Conservation (phyloP, 2,888 invertebrate species). For the Pelosia muscerda region DNA sequence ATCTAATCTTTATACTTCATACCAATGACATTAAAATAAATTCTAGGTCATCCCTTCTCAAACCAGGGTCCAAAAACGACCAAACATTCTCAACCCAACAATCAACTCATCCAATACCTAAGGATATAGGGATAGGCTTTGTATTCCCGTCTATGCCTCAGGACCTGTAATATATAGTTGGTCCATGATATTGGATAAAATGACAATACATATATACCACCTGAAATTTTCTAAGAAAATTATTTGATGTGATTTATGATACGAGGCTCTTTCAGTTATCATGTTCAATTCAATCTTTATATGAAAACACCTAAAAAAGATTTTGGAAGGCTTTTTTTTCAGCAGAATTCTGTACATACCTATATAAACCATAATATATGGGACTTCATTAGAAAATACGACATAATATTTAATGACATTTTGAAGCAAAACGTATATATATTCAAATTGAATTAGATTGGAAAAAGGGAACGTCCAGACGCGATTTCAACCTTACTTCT, state of each 20-base stretch:
- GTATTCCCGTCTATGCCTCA: constrained; percentile 11
- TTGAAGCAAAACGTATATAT: too few relatives aligned
- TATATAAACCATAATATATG: too few relatives aligned
- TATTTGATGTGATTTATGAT: constrained; percentile 6
- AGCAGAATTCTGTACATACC: background rate
- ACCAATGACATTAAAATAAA: background rate
- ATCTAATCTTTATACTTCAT: background rate
- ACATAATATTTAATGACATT: too few relatives aligned
- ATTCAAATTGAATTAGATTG: too few relatives aligned
- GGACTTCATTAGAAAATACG: too few relatives aligned
- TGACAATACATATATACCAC: constrained; percentile 16
- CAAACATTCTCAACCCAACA: background rate
- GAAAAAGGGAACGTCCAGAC: too few relatives aligned
- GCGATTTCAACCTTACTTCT: too few relatives aligned
- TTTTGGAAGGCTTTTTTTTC: background rate
- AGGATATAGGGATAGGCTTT: constrained; percentile 7
- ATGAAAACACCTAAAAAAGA: background rate
- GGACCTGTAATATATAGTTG: constrained; percentile 5
- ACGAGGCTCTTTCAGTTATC: background rate
- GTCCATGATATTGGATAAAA: constrained; percentile 8
- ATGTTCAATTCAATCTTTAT: background rate
- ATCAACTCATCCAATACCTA: constrained; percentile 13
- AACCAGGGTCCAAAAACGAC: background rate
- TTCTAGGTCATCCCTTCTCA: background rate
- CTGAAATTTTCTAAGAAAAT: constrained; percentile 13